Evolutionary conservation across 2,888 invertebrate genomes (phyloP), one percentile per base, ranked within the genome.

Genomic region (Leptopilina drosophilae): DNA sequence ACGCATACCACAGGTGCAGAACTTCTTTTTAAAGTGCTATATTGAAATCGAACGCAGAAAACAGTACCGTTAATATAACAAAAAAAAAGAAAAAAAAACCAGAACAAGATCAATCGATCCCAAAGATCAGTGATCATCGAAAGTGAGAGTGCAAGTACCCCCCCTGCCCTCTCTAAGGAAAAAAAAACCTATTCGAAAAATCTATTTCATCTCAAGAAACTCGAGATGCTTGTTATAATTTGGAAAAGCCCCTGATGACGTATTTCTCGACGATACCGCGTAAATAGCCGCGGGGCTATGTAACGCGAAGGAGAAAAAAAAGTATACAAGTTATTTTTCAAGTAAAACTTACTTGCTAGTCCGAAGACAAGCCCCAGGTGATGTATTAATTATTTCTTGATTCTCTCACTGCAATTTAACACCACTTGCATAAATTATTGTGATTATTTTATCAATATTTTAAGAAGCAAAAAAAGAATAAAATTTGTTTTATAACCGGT

Each of bases 281-380:
- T 42, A 76, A 33, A 46, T 77, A 69, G 75, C 77, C 75, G 76
- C 75, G 73, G 46, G 53, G 78, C 75, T 67, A 12, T 40, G 77
- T 76, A 65, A 76, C 76, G 76, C 64, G 69, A 46, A 69, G 78
- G 62, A 53, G 73, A 73, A 78, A 56, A 77, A 73, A 78, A 56
- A 33, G 33, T 33, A 73, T 64, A 69, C 26, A 46, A 56, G 15
- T 42, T 66, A n/a, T 56, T n/a, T 20, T 78, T 62, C 42, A 53
- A n/a, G 62, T 49, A 76, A 73, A 76, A 75, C 79, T 64, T 84
- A 87, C 86, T 84, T 86, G 81, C 80, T 81, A 83, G 81, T 84
- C 86, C 86, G 84, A 83, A 81, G 85, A 82, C 84, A 82, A 81
- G 84, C 84, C 81, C 80, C 79, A 83, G 81, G 81, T 80, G 78